These are phyloP conservation scores for Xestobium rufovillosum DNA, from an alignment of 2,888 invertebrate species.

Conservation along the genomic window DNA sequence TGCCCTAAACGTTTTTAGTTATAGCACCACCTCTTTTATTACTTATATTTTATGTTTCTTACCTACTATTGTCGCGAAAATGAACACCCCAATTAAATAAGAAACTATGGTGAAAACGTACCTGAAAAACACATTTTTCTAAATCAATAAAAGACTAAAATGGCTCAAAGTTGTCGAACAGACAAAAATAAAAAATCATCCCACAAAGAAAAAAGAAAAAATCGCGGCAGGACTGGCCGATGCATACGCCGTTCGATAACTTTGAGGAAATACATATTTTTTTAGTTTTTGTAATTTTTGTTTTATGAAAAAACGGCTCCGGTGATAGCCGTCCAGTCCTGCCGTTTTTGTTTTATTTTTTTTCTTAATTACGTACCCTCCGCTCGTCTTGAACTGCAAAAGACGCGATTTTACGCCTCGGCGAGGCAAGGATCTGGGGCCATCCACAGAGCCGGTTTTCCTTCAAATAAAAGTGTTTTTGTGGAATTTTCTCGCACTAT, in stretches of 20 bases:
- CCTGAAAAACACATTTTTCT: too few relatives aligned
- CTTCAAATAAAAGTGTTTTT: conserved; percentile 26
- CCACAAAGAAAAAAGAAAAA: conserved; percentile 10
- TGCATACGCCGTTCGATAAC: conserved; percentile 68
- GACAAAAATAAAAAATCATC: conserved; percentile 23
- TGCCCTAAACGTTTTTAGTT: conserved; percentile 55
- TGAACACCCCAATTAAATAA: conserved; percentile 94
- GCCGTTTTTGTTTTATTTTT: conserved; percentile 37
- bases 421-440: conserved; percentile 81
- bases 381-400: conserved; percentile 81
- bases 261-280: conserved; percentile 36
- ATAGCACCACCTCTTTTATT: conserved; percentile 1
- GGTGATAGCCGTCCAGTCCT: conserved; percentile 41
- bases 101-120: conserved; percentile 95
- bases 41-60: conserved; percentile 36
- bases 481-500: too few relatives aligned
- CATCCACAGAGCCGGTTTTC: conserved; percentile 59
- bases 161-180: conserved; percentile 42
- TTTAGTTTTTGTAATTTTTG: too few relatives aligned
- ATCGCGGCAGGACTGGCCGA: conserved; percentile 43
- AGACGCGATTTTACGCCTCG: conserved; percentile 86
- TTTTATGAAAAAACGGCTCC: conserved; percentile 21
- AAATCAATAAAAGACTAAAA: too few relatives aligned
- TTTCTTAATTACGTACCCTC: conserved; percentile 65
- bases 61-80: conserved; percentile 95